These are phyloP conservation scores for Drosophila lini DNA, from an alignment of 1,140 invertebrate species.

Conservation along the genomic window DNA sequence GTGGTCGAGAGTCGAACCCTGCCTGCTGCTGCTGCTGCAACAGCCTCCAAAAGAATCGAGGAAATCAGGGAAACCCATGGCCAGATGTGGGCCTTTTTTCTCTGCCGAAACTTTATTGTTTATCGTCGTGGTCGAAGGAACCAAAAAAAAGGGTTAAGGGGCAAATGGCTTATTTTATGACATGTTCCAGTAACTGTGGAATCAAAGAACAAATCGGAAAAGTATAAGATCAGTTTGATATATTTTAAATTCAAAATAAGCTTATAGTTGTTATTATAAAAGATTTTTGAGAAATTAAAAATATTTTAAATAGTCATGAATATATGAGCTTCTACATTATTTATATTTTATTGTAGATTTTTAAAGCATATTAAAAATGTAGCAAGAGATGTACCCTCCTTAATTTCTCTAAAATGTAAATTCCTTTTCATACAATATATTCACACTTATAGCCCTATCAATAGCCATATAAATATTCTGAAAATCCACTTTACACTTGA, in stretches of 20 bases:
- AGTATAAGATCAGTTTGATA: not conserved
- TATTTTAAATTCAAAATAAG: not conserved
- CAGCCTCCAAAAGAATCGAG: conserved; percentile 10
- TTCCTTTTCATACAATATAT: not conserved
- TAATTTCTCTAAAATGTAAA: not conserved
- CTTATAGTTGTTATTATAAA: not conserved
- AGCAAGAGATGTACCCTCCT: too few relatives aligned
- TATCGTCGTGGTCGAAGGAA: not conserved
- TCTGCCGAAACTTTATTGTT: conserved; percentile 19
- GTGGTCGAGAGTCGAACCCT: conserved; percentile 10
- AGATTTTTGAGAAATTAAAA: not conserved
- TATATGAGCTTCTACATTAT: too few relatives aligned
- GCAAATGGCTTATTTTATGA: not conserved
- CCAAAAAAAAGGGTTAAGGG: not conserved
- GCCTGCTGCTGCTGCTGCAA: conserved; percentile 6
- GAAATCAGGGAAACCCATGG: conserved; percentile 12
- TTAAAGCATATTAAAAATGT: too few relatives aligned
- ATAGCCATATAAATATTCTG: not conserved
- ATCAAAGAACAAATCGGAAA: not conserved
- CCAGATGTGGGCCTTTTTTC: conserved; percentile 32
- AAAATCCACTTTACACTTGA: conserved; percentile 1
- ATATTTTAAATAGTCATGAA: not conserved
- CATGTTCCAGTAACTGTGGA: not conserved
- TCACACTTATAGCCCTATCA: not conserved
- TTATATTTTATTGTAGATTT: too few relatives aligned